A percentile compares a stretch with the other conserved stretches of the same genome.
phyloP scores from a whole-genome alignment of 2,888 invertebrate genomes.

The Hartigia nigra region DNA sequence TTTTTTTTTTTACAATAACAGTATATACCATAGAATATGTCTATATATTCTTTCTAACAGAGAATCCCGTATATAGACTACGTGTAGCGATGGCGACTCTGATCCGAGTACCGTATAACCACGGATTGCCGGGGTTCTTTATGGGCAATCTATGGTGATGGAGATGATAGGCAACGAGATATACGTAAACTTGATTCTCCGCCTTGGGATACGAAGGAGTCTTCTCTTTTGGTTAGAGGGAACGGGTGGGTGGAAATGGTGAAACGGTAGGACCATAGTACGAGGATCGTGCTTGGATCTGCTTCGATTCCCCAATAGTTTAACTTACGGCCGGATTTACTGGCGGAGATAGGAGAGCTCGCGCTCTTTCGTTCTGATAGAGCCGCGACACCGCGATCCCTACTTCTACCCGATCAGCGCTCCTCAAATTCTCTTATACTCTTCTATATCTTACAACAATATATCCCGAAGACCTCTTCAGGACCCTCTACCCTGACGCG shows the following conservation, averaged over 20 bases:
- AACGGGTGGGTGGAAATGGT: constrained; percentile 14
- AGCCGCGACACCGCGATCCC: constrained; percentile 55
- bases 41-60: neutral
- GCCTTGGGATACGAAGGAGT: constrained; percentile 2
- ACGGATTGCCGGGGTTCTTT: constrained; percentile 64
- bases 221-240: constrained; percentile 6
- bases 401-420: constrained; percentile 36
- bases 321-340: constrained; percentile 66
- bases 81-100: neutral
- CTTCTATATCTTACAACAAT: constrained; percentile 16
- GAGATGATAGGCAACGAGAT: constrained; percentile 65
- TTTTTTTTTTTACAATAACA: neutral
- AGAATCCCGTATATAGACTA: neutral
- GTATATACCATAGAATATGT: neutral
- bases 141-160: constrained; percentile 67
- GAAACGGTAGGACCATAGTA: constrained; percentile 14
- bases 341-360: constrained; percentile 59
- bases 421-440: constrained; percentile 44
- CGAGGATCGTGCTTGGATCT: constrained; percentile 13
- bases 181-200: constrained; percentile 64
- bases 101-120: constrained; percentile 55
- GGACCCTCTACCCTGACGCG: neutral
- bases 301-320: constrained; percentile 63
- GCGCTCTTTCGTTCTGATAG: constrained; percentile 54
- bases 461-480: neutral